phyloP scores from a whole-genome alignment of 2,888 invertebrate species.

The Leptopterna dolabrata region DNA sequence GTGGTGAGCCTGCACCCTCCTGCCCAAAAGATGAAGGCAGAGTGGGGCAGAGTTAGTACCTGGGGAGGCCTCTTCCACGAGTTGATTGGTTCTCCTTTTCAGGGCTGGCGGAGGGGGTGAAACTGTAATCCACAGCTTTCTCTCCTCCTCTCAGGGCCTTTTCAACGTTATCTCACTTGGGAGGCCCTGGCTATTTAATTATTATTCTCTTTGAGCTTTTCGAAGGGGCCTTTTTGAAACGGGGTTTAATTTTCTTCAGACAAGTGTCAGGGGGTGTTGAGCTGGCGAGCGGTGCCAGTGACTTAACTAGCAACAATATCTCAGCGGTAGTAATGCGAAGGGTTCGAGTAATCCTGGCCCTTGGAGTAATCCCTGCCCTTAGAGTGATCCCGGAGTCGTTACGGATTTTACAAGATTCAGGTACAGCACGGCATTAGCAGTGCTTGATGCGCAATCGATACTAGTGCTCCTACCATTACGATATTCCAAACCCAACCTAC shows the following conservation, averaged over 20 bases:
- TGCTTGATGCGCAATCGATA: too few species aligned
- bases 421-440: too few species aligned
- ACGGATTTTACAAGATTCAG: too few species aligned
- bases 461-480: too few species aligned
- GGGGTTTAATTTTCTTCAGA: not conserved
- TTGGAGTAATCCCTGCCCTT: too few species aligned
- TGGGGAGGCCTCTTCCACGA: not conserved
- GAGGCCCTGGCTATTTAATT: not conserved
- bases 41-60: not conserved
- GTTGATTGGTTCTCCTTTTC: slow-evolving; percentile 7
- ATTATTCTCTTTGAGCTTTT: slow-evolving; percentile 7
- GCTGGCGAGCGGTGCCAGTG: not conserved
- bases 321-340: too few species aligned
- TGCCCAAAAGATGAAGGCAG: not conserved
- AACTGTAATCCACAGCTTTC: not conserved
- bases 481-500: too few species aligned
- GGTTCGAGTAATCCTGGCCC: too few species aligned
- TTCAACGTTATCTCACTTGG: not conserved
- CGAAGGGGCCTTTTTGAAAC: not conserved
- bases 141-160: not conserved
- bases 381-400: too few species aligned
- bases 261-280: not conserved
- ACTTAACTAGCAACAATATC: not conserved
- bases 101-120: not conserved
- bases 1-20: not conserved